Evolutionary conservation across 2,113 vertebrate species (phyloP), one percentile per base, ranked within the genome.

Genomic region (Gasterosteus aculeatus): DNA sequence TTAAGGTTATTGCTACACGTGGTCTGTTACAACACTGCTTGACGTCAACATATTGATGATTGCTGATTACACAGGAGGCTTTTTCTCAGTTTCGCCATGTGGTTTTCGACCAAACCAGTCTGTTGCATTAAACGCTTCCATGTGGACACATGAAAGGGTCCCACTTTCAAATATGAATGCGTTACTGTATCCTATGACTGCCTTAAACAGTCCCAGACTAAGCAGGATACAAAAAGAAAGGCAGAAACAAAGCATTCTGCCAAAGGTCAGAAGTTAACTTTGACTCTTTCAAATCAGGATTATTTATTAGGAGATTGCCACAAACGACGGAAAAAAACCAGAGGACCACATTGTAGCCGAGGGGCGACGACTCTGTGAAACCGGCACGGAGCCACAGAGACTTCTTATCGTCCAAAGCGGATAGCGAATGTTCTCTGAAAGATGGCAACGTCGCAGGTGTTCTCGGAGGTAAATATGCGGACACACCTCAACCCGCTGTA

Each of bases 321-420:
- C 33, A 44, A 26, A 44, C 12, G 29, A 15, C 29, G 5, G 41
- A 47, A 41, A 8, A 0, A 38, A 75, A 84, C 71, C 71, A 1
- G 56, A 46, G 14, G 33, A 51, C 18, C n/a, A 9, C 35, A 18
- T 64, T 1, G 0, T 19, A 15, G 41, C 26, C 42, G n/a, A 18
- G 29, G n/a, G 31, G 53, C 22, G 3, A 39, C 12, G 14, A 35
- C 53, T 10, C 9, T 42, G 41, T 42, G 2, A 33, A 75, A 83
- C 71, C 1, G 56, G 10, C 10, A 44, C 10, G 53, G 31, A 7
- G 0, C 33, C 7, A 22, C 7, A 62, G 35, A 69, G 31, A 0
- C 16, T 56, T 22, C 35, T 26, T 15, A 79, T 72, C 76, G 56
- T 63, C 51, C 35, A 16, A 19, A 33, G 26, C 9, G 22, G 42